phyloP scores from a whole-genome alignment of 2,113 vertebrate species.

The Mobula hypostoma region DNA sequence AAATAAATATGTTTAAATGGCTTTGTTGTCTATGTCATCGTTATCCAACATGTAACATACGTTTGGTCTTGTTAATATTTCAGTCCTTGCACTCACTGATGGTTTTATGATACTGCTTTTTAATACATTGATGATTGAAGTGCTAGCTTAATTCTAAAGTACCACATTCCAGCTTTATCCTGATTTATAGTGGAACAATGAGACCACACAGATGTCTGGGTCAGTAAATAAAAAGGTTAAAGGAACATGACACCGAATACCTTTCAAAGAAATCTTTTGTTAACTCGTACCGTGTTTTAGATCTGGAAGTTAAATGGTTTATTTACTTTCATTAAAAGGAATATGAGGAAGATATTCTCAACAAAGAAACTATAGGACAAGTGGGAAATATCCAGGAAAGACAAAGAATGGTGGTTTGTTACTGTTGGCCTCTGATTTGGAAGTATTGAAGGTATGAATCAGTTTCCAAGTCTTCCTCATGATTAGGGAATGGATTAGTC shows the following conservation, averaged over 20 bases:
- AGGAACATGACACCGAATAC: not conserved
- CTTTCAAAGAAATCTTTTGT: not conserved
- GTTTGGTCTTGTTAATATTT: not conserved
- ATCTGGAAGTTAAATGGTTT: not conserved
- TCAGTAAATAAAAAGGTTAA: not conserved
- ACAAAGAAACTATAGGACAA: not conserved
- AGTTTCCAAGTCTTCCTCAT: not conserved
- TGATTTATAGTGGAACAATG: not conserved
- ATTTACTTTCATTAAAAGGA: not conserved
- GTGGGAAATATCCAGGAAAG: not conserved
- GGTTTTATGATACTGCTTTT: not conserved
- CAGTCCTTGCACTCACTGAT: no score
- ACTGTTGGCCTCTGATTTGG: not conserved
- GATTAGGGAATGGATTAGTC: not conserved
- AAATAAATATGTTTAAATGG: conserved; percentile 35
- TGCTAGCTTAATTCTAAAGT: not conserved
- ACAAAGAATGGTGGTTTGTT: not conserved
- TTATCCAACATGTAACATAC: not conserved
- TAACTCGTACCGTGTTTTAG: not conserved
- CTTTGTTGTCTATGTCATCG: conserved; percentile 15
- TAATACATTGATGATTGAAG: not conserved
- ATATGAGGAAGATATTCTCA: not conserved
- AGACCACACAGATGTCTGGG: not conserved
- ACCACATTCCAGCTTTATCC: not conserved
- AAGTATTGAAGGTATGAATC: not conserved